phyloP scores from a whole-genome alignment of 2,113 vertebrate species.

The Elephantulus edwardii region DNA sequence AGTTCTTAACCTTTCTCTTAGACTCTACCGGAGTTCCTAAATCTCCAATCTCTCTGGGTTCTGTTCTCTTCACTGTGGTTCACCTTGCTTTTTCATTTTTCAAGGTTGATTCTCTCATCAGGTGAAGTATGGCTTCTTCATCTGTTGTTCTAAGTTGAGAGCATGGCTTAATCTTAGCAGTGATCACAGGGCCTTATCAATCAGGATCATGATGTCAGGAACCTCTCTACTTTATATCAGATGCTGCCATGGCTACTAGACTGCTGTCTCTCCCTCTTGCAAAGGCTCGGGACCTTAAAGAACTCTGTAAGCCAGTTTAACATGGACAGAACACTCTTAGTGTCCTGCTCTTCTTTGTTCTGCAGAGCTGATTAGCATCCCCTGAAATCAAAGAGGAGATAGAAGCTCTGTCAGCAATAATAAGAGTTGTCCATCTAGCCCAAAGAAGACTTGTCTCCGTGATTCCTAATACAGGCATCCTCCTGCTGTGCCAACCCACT shows the following conservation, averaged over 20 bases:
- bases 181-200: background rate
- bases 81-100: background rate
- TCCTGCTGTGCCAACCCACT: too few relatives aligned
- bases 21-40: background rate
- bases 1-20: background rate
- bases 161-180: background rate
- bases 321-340: background rate
- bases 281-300: background rate
- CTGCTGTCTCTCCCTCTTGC: background rate
- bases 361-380: background rate
- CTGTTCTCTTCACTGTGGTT: background rate
- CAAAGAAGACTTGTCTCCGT: too few relatives aligned
- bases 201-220: background rate
- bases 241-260: background rate
- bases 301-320: background rate
- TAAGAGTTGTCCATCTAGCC: too few relatives aligned
- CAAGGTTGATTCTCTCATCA: background rate
- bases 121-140: background rate
- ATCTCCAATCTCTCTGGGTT: background rate
- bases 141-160: background rate
- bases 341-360: background rate
- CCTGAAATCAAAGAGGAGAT: background rate
- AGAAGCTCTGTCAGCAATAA: too few relatives aligned
- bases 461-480: too few relatives aligned
- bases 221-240: rapidly evolving